Conservation (phyloP, 2,888 invertebrate species). For the Panzeria rudis region DNA sequence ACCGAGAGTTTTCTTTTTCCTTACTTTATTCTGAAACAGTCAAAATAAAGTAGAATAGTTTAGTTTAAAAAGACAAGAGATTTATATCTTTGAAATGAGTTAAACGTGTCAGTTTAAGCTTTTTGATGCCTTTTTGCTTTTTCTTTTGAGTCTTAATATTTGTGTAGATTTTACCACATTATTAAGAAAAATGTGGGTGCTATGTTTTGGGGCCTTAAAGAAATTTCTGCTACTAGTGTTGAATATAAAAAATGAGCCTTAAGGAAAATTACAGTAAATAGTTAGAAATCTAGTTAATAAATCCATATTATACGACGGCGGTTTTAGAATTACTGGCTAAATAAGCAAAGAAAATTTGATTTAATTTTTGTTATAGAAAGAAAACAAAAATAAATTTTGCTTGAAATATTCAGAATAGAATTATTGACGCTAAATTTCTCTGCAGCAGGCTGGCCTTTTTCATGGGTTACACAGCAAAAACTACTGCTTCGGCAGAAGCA, state of each 20-base stretch:
- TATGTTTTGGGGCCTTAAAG: slow-evolving; percentile 16
- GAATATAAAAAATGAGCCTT: background rate
- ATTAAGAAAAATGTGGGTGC: slow-evolving; percentile 58
- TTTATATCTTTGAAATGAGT: slow-evolving; percentile 70
- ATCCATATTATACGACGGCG: background rate
- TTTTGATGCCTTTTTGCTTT: slow-evolving; percentile 29
- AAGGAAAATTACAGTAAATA: background rate
- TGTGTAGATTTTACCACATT: slow-evolving; percentile 25
- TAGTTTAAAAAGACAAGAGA: slow-evolving; percentile 60
- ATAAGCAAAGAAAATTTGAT: too few relatives aligned
- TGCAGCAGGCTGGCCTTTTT: too few relatives aligned
- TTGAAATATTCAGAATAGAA: too few relatives aligned
- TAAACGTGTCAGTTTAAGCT: slow-evolving; percentile 70
- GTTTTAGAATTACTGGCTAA: background rate
- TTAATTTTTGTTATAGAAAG: too few relatives aligned
- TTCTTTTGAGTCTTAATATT: background rate
- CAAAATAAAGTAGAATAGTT: slow-evolving; percentile 30
- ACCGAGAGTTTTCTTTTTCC: slow-evolving; percentile 36
- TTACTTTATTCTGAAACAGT: background rate
- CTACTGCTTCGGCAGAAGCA: too few relatives aligned
- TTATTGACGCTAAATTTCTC: too few relatives aligned
- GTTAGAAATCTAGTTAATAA: background rate
- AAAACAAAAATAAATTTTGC: too few relatives aligned
- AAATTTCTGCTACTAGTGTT: slow-evolving; percentile 50
- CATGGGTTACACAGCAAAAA: too few relatives aligned